phyloP scores from a whole-genome alignment of 2,888 invertebrate species.

The Erebia palarica region DNA sequence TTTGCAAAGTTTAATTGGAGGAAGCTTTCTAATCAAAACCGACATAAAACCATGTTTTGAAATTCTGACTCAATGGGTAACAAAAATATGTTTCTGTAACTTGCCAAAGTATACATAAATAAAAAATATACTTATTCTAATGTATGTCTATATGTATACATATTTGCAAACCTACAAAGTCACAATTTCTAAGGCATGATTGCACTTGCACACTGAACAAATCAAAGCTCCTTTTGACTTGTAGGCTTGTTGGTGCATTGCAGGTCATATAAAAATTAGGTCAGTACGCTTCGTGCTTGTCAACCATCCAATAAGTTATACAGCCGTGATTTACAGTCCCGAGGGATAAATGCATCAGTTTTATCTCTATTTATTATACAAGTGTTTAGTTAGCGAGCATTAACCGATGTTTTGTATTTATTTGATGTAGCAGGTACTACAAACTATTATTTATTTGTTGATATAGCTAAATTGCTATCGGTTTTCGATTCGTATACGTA shows the following conservation, averaged over 20 bases:
- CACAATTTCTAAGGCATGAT: background rate
- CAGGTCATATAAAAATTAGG: constrained; percentile 72
- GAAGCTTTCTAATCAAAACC: too few relatives aligned
- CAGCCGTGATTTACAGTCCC: constrained; percentile 29
- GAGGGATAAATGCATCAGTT: constrained; percentile 2
- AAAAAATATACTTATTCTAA: too few relatives aligned
- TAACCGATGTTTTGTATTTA: background rate
- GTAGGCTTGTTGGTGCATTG: constrained; percentile 62
- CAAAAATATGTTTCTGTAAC: too few relatives aligned
- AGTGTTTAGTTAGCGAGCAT: background rate
- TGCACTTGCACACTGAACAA: constrained; percentile 25
- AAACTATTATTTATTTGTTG: background rate
- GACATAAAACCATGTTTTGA: too few relatives aligned
- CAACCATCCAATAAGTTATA: constrained; percentile 54
- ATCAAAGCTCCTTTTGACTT: constrained; percentile 34
- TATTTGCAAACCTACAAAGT: background rate
- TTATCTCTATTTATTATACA: constrained; percentile 21
- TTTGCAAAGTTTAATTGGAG: too few relatives aligned
- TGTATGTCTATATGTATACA: background rate
- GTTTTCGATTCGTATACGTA: too few relatives aligned
- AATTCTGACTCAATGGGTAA: too few relatives aligned
- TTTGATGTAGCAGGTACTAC: background rate
- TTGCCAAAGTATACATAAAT: too few relatives aligned
- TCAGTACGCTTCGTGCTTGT: constrained; percentile 48
- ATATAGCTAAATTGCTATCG: too few relatives aligned